Evolutionary conservation across 1,140 invertebrate species (phyloP), one percentile per base, ranked within the genome.

Genomic region (Danaus plexippus): DNA sequence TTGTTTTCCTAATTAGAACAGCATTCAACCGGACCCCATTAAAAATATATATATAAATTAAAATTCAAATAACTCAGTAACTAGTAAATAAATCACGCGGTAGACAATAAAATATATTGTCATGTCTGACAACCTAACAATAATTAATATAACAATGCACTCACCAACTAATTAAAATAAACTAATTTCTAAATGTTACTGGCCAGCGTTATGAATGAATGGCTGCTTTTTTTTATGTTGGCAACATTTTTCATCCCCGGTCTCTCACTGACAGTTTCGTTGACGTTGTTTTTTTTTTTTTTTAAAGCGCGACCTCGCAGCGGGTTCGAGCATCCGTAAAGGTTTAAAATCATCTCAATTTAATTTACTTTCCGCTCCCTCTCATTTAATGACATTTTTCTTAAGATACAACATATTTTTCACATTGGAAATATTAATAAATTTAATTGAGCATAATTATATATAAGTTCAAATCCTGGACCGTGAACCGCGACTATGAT

Each of bases 1-100:
- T 80, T 84, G 79, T 84, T 85, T 85, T 84, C 75, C 81, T 84
- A 83, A 87, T 87, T 85, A 85, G 79, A 87, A 85, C 48, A 67
- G 77, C 84, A 87, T 87, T 87, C 84, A 87, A 69, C 58, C 76
- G 74, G 72, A 74, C 61, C 73, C 84, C 82, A 85, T 87, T 87
- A 84, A 87, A 85, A 78, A 73, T 79, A 76, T 81, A 87, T 75
- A 73, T 79, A 76, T 81, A 87, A 84, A 87, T 85, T 87, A 87
- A 87, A 87, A 87, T 72, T 81, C 74, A 66, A 87, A 87, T 85
- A 87, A 87, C 81, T 85, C 83, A 85, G 81, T 87, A 87, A 87
- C 81, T 87, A 87, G 80, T 78, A 85, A 15, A 15, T 87, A 85
- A 87, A 87, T 87, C 84, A 85, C 60, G 50, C 59, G 62, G 72